phyloP scores from a whole-genome alignment of 2,888 invertebrate genomes.

The Tipula confusa region DNA sequence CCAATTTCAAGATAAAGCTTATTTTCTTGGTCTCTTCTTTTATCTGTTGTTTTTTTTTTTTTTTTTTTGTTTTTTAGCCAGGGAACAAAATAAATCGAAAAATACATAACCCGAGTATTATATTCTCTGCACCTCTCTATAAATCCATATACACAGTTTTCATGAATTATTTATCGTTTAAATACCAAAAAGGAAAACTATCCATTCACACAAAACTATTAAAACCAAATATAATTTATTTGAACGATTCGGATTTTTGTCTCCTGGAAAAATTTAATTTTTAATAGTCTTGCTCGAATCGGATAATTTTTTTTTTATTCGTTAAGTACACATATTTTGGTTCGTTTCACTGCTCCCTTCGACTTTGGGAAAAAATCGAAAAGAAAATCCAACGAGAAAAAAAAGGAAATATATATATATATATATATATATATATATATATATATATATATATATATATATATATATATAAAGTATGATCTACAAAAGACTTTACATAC shows the following conservation, averaged over 20 bases:
- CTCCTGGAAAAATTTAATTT: slow-evolving; percentile 3
- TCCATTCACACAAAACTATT: background rate
- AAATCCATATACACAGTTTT: no score
- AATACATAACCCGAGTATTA: background rate
- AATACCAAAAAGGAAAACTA: background rate
- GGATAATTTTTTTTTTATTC: background rate
- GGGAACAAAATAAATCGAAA: background rate
- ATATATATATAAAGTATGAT: no score
- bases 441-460: no score
- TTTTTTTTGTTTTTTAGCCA: background rate
- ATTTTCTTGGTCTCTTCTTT: background rate
- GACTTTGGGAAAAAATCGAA: background rate
- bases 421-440: no score
- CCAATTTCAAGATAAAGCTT: slow-evolving; percentile 20
- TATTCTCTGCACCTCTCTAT: background rate
- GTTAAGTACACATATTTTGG: background rate
- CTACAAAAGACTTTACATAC: no score
- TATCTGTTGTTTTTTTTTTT: background rate
- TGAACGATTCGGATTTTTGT: background rate
- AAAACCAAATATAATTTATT: background rate
- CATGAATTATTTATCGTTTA: slow-evolving; percentile 12
- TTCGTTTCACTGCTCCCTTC: background rate
- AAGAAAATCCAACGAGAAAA: background rate
- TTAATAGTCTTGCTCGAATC: background rate
- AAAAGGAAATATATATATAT: no score